Evolutionary conservation across 2,113 vertebrate species (phyloP).

Genomic region (Pitta sordida): DNA sequence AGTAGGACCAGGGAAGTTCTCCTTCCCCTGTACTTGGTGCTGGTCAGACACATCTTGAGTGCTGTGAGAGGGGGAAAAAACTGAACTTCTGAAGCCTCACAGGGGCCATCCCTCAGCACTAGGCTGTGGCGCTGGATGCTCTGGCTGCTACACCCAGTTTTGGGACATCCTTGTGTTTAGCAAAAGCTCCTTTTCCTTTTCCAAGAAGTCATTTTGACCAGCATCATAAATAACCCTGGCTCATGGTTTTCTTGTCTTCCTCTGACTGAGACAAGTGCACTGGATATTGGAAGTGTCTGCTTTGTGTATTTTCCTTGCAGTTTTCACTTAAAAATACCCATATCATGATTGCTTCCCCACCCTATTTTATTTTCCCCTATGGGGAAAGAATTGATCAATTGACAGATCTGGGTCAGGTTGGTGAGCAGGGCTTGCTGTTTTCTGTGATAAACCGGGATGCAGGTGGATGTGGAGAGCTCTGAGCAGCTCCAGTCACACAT

Average conservation of each 20-base stretch:
- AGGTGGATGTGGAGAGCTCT: background rate
- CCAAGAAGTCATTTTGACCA: fast-evolving
- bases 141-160: background rate
- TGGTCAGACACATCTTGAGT: too few relatives aligned
- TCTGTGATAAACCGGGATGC: background rate
- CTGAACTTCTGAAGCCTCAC: fast-evolving
- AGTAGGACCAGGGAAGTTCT: too few relatives aligned
- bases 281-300: background rate
- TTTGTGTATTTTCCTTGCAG: background rate
- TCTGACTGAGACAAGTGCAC: background rate
- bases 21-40: too few relatives aligned
- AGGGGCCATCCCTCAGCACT: background rate
- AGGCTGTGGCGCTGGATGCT: background rate
- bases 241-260: fast-evolving
- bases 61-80: background rate
- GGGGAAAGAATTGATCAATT: background rate
- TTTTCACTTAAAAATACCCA: background rate
- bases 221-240: background rate
- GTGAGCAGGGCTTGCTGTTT: background rate
- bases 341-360: background rate
- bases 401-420: slow-evolving; percentile 32
- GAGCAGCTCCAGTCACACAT: background rate
- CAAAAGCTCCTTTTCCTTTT: background rate
- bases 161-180: too few relatives aligned
- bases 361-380: background rate